phyloP scores from a whole-genome alignment of 2,888 invertebrate genomes.

The Aspidiotus rigidus region DNA sequence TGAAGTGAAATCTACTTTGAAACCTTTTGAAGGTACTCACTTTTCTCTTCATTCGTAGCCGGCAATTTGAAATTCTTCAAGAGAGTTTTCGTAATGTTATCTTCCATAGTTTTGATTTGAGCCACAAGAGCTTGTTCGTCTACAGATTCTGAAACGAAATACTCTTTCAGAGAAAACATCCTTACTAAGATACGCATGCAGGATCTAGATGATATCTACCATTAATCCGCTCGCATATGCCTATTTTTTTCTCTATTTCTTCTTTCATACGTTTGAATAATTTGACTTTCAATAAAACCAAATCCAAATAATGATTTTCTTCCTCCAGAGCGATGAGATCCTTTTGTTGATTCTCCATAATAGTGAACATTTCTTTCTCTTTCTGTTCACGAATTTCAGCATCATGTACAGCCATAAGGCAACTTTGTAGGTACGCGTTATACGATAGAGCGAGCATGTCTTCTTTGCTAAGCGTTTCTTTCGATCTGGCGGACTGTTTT shows the following conservation, averaged over 20 bases:
- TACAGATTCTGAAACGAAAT: conserved; percentile 6
- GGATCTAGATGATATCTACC: background rate
- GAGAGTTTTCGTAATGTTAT: background rate
- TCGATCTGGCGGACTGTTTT: background rate
- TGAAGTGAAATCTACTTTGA: too few relatives aligned
- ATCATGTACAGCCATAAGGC: conserved; percentile 1
- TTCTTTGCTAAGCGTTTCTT: background rate
- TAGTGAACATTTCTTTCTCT: background rate
- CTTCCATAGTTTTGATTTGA: background rate
- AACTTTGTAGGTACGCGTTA: conserved; percentile 6
- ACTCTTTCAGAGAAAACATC: background rate
- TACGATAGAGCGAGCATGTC: background rate
- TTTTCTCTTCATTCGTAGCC: conserved; percentile 41
- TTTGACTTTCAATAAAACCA: background rate
- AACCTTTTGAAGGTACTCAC: background rate
- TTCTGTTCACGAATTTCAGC: background rate
- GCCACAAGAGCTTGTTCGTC: background rate
- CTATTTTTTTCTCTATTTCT: background rate
- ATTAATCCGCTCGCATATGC: background rate
- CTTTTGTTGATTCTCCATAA: background rate
- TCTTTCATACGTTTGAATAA: background rate
- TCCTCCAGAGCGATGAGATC: background rate
- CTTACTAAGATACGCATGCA: background rate
- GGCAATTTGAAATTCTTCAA: conserved; percentile 11
- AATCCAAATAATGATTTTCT: background rate